These are phyloP conservation scores for Drosophila nr. medialis DNA, from an alignment of 2,888 invertebrate genomes.

Conservation along the genomic window DNA sequence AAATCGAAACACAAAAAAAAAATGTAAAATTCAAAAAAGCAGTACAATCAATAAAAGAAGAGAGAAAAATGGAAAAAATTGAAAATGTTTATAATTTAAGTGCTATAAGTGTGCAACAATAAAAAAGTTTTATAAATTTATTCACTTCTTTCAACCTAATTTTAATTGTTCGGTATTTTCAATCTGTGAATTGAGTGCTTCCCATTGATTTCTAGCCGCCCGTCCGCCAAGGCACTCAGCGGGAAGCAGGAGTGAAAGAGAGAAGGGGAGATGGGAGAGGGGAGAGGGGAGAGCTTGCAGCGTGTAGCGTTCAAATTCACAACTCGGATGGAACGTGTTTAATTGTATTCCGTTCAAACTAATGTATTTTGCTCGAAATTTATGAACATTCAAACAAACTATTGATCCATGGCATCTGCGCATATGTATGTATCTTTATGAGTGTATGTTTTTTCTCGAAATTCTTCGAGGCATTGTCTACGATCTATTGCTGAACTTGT, in stretches of 20 bases:
- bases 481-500: too few species aligned
- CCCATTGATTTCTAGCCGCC: slow-evolving; percentile 30
- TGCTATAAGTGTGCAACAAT: slow-evolving; percentile 76
- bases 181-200: slow-evolving; percentile 40
- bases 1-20: slow-evolving; percentile 25
- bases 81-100: slow-evolving; percentile 72
- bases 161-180: slow-evolving; percentile 21
- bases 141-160: slow-evolving; percentile 37
- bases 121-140: slow-evolving; percentile 73
- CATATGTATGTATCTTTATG: neutral
- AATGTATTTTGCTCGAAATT: slow-evolving; percentile 17
- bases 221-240: neutral
- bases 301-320: slow-evolving; percentile 4
- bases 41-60: slow-evolving; percentile 10
- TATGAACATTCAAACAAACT: slow-evolving; percentile 14
- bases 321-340: slow-evolving; percentile 21
- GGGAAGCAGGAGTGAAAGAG: too few species aligned
- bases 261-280: too few species aligned
- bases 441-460: neutral
- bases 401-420: slow-evolving; percentile 25
- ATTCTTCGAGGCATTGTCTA: too few species aligned
- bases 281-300: slow-evolving; percentile 17
- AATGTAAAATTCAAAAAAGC: slow-evolving; percentile 28
- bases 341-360: slow-evolving; percentile 20
- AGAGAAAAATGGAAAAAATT: slow-evolving; percentile 28